These are phyloP conservation scores for Loriculus beryllinus DNA, from an alignment of 2,797 vertebrate species.

Conservation along the genomic window DNA sequence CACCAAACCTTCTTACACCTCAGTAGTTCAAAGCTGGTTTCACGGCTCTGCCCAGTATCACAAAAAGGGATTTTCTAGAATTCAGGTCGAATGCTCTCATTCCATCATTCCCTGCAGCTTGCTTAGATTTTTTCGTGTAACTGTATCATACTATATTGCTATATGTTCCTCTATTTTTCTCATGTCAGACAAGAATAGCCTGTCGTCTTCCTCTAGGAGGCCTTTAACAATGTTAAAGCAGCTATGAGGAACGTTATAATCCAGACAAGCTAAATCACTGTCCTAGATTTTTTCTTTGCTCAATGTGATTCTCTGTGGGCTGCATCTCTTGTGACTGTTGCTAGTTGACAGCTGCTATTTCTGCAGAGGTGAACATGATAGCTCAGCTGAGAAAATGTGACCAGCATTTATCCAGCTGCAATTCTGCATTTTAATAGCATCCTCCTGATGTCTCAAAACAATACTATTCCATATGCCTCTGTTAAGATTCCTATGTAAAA, in stretches of 20 bases:
- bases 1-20: not conserved
- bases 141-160: not conserved
- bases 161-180: not conserved
- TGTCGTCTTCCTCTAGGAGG: not conserved
- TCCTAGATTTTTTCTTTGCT: slow-evolving; percentile 12
- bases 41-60: not conserved
- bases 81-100: not conserved
- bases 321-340: slow-evolving; percentile 1
- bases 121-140: not conserved
- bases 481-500: not conserved
- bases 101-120: not conserved
- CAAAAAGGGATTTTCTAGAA: not conserved
- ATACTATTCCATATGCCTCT: not conserved
- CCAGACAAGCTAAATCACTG: slow-evolving; percentile 10
- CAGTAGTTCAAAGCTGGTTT: not conserved
- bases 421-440: not conserved
- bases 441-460: not conserved
- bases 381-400: slow-evolving; percentile 6
- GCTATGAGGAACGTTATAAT: not conserved
- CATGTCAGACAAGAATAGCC: not conserved
- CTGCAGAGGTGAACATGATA: not conserved
- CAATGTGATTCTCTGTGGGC: not conserved
- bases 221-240: not conserved
- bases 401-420: not conserved
- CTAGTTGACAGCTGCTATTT: slow-evolving; percentile 26